phyloP scores from a whole-genome alignment of 2,113 vertebrate genomes.

The Aegithalos caudatus region DNA sequence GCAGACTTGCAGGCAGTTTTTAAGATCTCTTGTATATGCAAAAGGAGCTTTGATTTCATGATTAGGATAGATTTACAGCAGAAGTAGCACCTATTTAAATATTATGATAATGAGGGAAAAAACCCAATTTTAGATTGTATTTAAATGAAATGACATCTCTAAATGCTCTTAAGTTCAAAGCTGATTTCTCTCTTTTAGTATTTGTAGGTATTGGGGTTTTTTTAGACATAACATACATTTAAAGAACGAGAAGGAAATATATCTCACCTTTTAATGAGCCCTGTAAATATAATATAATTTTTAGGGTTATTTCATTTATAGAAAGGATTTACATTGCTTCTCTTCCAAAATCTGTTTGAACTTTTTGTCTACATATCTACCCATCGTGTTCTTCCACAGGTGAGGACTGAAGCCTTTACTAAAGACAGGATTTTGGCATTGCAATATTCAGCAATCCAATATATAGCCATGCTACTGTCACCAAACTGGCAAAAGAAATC shows the following conservation, averaged over 20 bases:
- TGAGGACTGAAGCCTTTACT: neutral
- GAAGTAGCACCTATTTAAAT: neutral
- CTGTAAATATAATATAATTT: neutral
- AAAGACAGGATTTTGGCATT: neutral
- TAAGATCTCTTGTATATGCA: slow-evolving; percentile 35
- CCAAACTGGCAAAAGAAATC: neutral
- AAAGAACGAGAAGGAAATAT: neutral
- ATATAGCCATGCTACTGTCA: neutral
- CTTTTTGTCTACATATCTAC: neutral
- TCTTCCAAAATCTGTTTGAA: neutral
- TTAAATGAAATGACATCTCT: neutral
- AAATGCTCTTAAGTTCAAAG: neutral
- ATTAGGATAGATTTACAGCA: slow-evolving; percentile 35
- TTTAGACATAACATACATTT: neutral
- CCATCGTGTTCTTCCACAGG: neutral
- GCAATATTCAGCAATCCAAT: neutral
- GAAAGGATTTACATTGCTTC: neutral
- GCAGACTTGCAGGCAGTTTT: slow-evolving; percentile 44
- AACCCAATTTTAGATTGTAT: neutral
- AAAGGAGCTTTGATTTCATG: slow-evolving; percentile 31
- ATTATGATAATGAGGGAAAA: neutral
- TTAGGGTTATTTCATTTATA: neutral
- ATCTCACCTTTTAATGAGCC: neutral
- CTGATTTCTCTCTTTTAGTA: neutral
- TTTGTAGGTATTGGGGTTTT: neutral